A percentile compares a stretch with the other conserved stretches of the same genome.
These are phyloP conservation scores for Glaucomys volans DNA, from an alignment of 2,113 vertebrate genomes.

Conservation along the genomic window DNA sequence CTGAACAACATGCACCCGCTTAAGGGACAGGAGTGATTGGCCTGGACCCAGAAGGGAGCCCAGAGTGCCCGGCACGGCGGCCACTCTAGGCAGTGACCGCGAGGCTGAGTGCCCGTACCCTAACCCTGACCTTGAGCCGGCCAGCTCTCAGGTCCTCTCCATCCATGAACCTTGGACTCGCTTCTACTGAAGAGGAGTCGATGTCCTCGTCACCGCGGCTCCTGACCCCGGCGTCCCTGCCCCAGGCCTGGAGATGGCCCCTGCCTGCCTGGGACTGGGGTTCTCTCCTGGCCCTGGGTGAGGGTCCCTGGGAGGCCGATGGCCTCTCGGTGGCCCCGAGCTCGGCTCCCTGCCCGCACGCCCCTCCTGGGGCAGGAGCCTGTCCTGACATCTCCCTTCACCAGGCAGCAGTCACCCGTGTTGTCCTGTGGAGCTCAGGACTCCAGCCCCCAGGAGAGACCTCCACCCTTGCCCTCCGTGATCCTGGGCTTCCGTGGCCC, in stretches of 20 bases:
- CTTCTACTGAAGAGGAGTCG: neutral
- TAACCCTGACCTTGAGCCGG: neutral
- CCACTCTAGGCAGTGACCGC: neutral
- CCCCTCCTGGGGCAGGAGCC: accelerated
- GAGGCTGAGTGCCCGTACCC: neutral
- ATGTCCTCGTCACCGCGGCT: accelerated
- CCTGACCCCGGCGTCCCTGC: neutral
- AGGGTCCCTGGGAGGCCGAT: neutral
- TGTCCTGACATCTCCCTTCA: neutral
- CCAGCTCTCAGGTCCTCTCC: neutral
- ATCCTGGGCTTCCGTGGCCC: neutral
- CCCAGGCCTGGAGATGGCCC: neutral
- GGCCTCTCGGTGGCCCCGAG: neutral
- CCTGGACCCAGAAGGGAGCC: neutral
- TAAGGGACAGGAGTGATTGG: neutral
- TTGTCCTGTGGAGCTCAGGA: neutral
- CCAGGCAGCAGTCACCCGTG: neutral
- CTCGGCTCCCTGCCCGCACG: too few species aligned
- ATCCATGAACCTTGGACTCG: neutral
- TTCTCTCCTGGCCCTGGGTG: neutral
- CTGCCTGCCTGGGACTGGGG: too few species aligned
- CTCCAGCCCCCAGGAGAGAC: neutral
- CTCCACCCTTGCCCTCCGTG: neutral
- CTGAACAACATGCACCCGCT: neutral
- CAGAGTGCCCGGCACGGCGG: neutral